phyloP scores from a whole-genome alignment of 2,797 vertebrate species.

The Phalanger gymnotis region DNA sequence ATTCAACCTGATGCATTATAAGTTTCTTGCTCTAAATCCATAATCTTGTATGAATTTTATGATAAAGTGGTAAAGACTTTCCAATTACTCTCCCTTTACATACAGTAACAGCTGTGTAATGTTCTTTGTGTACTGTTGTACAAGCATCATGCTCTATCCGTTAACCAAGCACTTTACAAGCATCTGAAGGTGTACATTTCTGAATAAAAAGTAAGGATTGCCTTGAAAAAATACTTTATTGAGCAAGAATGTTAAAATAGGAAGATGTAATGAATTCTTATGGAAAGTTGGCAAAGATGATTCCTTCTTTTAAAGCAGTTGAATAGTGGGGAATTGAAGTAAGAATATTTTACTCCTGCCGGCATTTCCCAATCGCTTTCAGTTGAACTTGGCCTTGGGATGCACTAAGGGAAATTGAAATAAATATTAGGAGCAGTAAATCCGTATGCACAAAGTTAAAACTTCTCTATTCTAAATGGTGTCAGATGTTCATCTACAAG shows the following conservation, averaged over 20 bases:
- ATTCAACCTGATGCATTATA: not conserved
- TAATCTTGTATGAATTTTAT: not conserved
- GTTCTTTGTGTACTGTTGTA: not conserved
- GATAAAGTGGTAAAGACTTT: not conserved
- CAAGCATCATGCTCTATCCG: not conserved
- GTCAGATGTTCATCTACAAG: not conserved
- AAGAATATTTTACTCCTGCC: not conserved
- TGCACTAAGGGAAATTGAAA: conserved; percentile 71
- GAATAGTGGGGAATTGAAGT: conserved; percentile 21
- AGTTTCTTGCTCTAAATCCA: not conserved
- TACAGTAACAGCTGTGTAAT: not conserved
- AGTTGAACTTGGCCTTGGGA: conserved; percentile 50
- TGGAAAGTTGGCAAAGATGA: conserved; percentile 5
- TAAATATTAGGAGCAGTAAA: conserved; percentile 52
- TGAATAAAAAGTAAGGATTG: not conserved
- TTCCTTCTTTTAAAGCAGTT: conserved; percentile 35
- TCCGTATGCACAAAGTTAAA: conserved; percentile 26
- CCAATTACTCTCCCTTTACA: not conserved
- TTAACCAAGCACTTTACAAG: not conserved
- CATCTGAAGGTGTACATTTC: not conserved
- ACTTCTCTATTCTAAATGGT: not conserved
- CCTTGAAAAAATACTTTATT: not conserved
- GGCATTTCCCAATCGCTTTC: conserved; percentile 58
- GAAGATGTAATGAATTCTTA: conserved; percentile 28
- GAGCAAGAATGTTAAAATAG: conserved; percentile 30